These are phyloP conservation scores for Microctonus brassicae DNA, from an alignment of 2,888 invertebrate genomes.

Conservation along the genomic window DNA sequence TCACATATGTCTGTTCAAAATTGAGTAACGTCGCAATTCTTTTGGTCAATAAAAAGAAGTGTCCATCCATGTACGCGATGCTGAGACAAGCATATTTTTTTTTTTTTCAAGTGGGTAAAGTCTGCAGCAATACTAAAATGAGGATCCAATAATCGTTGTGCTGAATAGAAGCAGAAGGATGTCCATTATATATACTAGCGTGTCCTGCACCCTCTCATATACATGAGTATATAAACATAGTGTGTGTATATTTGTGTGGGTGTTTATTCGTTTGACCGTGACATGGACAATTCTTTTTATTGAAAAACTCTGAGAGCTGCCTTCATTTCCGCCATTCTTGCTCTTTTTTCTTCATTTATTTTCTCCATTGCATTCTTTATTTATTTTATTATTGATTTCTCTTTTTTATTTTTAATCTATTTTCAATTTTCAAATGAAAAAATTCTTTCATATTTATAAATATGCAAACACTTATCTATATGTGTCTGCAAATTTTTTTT, in stretches of 20 bases:
- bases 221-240: not conserved
- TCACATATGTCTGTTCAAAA: slow-evolving; percentile 32
- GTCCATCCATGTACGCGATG: slow-evolving; percentile 55
- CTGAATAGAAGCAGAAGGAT: slow-evolving; percentile 34
- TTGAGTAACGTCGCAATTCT: slow-evolving; percentile 39
- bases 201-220: no score
- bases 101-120: slow-evolving; percentile 57
- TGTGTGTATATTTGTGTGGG: not conserved
- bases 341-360: not conserved
- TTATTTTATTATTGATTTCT: not conserved
- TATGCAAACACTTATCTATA: no score
- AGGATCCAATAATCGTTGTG: slow-evolving; percentile 59
- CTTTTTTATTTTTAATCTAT: not conserved
- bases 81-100: slow-evolving; percentile 60
- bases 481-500: no score
- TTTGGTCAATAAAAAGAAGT: slow-evolving; percentile 56
- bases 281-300: slow-evolving; percentile 3
- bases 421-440: not conserved
- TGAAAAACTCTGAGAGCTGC: not conserved
- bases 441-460: no score
- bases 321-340: not conserved
- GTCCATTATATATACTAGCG: no score
- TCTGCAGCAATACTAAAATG: slow-evolving; percentile 55
- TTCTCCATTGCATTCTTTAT: not conserved
- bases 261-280: not conserved